Base-by-base conservation (phyloP, 1,140 invertebrate genomes). In the Aricia agestis region DNA sequence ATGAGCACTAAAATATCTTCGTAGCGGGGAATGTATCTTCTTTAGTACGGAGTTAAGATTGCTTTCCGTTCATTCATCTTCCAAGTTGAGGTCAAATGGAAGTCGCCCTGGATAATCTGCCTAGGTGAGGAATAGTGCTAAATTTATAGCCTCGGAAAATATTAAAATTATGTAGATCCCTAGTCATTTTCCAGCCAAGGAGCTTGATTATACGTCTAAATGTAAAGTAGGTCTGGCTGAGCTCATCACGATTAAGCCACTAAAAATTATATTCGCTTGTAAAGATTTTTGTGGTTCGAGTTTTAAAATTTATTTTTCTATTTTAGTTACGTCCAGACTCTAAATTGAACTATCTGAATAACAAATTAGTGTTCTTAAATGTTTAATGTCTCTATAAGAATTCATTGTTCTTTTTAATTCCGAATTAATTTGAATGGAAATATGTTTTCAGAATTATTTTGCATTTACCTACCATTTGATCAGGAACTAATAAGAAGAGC, bases 121-220 rank as follows among this genome's bases (percentile, higher is more conserved):
- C 45, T 52, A 52, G 45, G 45, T 52, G 45, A 9, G 45, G 13
- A 52, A 52, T 52, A 52, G 45, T 52, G 45, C 45, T 52, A 52
- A 10, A 52, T 52, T 52, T 52, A 52, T 52, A 52, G 45, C 45
- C 45, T 52, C 10, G 4, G 45, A 52, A 52, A 52, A 13, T 25
- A 19, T 42, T 58, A 57, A 41, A 18, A 57, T 36, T 19, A n/a
- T 66, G 17, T 42, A 66, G 61, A 66, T 66, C 63, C 32, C 61
- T 19, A 66, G 61, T 15, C 45, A 52, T 15, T 52, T 52, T 9
- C 45, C 3, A 1, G 11, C 11, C 45, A 13, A 52, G 45, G 11
- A 15, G 13, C 45, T 52, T 52, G 45, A 52, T 52, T 52, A 52
- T 52, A 42, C 41, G 41, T 52, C 45, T 52, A 52, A 52, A 52